Base-by-base conservation (phyloP, 2,888 invertebrate genomes). In the Folsomia candida region DNA sequence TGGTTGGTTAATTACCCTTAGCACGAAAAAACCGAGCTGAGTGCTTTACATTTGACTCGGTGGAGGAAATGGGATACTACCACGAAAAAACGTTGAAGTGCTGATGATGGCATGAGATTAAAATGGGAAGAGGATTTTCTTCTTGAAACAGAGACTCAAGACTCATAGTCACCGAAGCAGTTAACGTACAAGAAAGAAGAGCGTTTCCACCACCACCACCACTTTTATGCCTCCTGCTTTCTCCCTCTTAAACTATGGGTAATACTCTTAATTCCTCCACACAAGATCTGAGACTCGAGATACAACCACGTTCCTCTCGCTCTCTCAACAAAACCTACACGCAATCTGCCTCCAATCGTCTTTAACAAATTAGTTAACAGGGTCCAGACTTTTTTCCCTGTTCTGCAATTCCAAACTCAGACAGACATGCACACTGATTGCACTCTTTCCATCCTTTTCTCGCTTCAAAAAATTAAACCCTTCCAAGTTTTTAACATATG, bases 1-100 rank as follows among this genome's bases (percentile, higher is more conserved):
- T 78, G 78, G 77, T 77, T 79, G 77, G 75, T 79, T 79, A 79
- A 79, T 79, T 79, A 79, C 79, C 78, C 79, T 78, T 76, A 76
- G 79, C 79, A 77, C 78, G 78, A 73, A 76, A 78, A 77, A 76
- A 76, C 69, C 70, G 73, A 76, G 76, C 72, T 77, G 77, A 79
- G 79, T 79, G 79, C 77, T 77, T 79, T 76, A 76, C 79, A 79
- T 79, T 79, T 79, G 79, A 77, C 79, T 77, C 76, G 69, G 67
- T 60, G 69, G 65, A 76, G 76, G 78, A 78, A 78, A 78, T 78
- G 75, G 77, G 78, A 77, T 74, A 75, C 74, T 71, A 71, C 71
- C 57, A 67, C 64, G 68, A 70, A 70, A 68, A 71, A 73, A 67
- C 76, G 72, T 74, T 76, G 76, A 79, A 79, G 79, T 79, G 76